These are phyloP conservation scores for Drosophila bipectinata DNA, from an alignment of 1,140 invertebrate species.

Conservation along the genomic window DNA sequence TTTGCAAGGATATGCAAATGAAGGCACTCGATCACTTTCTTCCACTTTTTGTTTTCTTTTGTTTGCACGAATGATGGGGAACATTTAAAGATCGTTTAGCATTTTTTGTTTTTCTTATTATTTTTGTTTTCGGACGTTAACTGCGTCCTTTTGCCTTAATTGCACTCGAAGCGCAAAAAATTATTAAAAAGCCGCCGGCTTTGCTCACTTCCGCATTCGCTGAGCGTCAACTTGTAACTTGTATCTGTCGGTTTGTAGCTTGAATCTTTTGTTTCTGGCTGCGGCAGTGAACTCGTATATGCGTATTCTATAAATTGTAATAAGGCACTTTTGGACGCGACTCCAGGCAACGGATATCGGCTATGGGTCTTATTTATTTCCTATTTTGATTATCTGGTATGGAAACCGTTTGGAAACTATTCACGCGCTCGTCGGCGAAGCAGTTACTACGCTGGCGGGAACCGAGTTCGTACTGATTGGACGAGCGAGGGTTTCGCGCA, in stretches of 20 bases:
- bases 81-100: conserved; percentile 40
- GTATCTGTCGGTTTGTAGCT: conserved; percentile 16
- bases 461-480: conserved; percentile 83
- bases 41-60: conserved; percentile 45
- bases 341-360: conserved; percentile 2
- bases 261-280: conserved; percentile 27
- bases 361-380: background rate
- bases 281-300: conserved; percentile 28
- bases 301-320: conserved; percentile 10
- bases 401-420: background rate
- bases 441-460: conserved; percentile 79
- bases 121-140: conserved; percentile 21
- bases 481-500: conserved; percentile 79
- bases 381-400: background rate
- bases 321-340: conserved; percentile 28
- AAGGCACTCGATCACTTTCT: conserved; percentile 44
- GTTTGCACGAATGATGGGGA: conserved; percentile 35
- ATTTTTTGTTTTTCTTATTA: conserved; percentile 23
- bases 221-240: conserved; percentile 23
- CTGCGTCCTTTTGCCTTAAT: conserved; percentile 53
- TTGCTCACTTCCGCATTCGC: conserved; percentile 68
- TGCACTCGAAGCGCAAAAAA: conserved; percentile 21
- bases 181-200: conserved; percentile 63
- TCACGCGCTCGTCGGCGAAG: conserved; percentile 63
- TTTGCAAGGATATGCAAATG: conserved; percentile 76